phyloP scores from a whole-genome alignment of 2,113 vertebrate genomes.

The Nesoenas mayeri region DNA sequence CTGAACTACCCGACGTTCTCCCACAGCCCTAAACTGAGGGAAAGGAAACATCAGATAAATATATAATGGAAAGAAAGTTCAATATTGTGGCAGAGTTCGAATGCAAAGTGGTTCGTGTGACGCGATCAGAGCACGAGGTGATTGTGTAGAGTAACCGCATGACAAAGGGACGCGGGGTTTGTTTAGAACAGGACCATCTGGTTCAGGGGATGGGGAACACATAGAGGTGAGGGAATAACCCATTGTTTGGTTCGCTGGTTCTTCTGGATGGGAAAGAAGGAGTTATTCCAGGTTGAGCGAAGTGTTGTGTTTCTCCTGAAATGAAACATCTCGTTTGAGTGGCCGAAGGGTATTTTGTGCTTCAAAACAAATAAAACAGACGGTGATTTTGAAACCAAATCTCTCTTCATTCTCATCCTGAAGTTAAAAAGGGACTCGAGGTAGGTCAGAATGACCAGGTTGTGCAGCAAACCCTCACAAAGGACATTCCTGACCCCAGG shows the following conservation, averaged over 20 bases:
- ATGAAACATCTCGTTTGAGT: not conserved
- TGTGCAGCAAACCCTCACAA: not conserved
- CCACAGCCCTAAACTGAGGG: rapidly evolving
- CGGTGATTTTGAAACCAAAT: not conserved
- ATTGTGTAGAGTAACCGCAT: no score
- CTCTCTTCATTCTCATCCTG: not conserved
- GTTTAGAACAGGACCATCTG: not conserved
- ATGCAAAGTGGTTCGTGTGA: rapidly evolving
- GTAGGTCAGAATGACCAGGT: not conserved
- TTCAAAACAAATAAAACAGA: not conserved
- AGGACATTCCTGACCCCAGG: not conserved
- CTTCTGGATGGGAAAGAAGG: not conserved
- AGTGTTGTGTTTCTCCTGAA: not conserved
- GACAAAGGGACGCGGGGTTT: not conserved
- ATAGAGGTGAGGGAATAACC: not conserved
- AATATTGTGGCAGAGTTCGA: rapidly evolving
- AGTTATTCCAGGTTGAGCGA: not conserved
- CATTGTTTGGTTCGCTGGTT: not conserved
- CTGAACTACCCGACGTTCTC: not conserved
- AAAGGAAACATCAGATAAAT: not conserved
- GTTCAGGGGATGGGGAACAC: not conserved
- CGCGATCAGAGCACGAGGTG: rapidly evolving
- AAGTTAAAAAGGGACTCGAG: not conserved
- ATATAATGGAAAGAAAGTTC: rapidly evolving
- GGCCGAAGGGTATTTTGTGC: not conserved